Base-by-base conservation (phyloP, 2,797 vertebrate genomes). In the Peromyscus melanophrys region DNA sequence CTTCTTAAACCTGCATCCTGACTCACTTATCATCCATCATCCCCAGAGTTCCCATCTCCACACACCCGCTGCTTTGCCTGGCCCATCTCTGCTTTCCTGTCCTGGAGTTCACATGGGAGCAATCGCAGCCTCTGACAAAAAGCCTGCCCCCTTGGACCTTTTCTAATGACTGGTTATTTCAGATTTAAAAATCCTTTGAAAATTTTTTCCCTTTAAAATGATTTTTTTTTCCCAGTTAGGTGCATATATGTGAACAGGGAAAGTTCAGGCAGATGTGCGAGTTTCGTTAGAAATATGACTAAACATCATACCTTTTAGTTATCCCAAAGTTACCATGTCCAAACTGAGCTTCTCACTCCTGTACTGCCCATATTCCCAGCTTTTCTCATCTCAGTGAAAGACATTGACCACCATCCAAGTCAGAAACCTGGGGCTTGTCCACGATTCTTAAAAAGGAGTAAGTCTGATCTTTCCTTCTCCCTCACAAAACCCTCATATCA, bases 11-110 rank as follows among this genome's bases (percentile, higher is more conserved):
- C 13, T 52, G 10, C 16, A 65, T 46, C 63, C 61, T 43, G 17
- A 40, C 67, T 92, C 29, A 21, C 52, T 71, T 14, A 19, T 34
- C 43, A 23, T 9, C 25, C 23, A 77, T 4, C 23, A 43, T 6
- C 69, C 14, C 69, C 7, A 31, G 23, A 27, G n/a, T 65, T 55
- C 21, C 34, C 43, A n/a, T 11, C 4, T 17, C 61, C 46, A 25
- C 17, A 29, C 0, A 14, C 37, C 31, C 1, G 0, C 0, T 4
- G 2, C 31, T 43, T 40, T 5, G 4, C 5, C n/a, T 77, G 25
- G 9, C 2, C 37, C 27, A 27, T 21, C 67, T 80, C 63, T 75
- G 27, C 49, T 59, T 73, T 89, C 29, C 37, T 19, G 13, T 81
- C 75, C n/a, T 23, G 52, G 16, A 4, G 6, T 65, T 46, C 40